Percentiles rank a stretch among this genome's conserved stretches.
phyloP scores from a whole-genome alignment of 2,113 vertebrate species.

The Mormyrus lacerda region DNA sequence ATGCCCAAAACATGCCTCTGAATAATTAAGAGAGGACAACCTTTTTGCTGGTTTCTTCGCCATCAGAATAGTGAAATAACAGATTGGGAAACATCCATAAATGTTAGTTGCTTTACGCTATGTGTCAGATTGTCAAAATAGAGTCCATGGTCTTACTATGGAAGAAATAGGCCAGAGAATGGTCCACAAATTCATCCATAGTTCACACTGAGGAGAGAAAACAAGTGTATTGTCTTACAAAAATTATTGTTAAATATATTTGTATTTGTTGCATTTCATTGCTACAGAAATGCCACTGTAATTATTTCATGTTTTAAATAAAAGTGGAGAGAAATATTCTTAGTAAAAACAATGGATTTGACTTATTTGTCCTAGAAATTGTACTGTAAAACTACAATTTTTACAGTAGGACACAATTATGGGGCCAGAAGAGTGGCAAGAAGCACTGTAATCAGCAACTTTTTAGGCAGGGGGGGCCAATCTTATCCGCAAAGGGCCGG shows the following conservation, averaged over 20 bases:
- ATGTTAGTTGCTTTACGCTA: too few relatives aligned
- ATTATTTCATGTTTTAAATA: neutral
- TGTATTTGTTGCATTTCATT: neutral
- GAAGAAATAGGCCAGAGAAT: conserved; percentile 12
- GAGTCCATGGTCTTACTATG: neutral
- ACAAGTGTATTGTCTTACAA: neutral
- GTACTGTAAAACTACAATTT: neutral
- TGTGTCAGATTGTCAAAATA: too few relatives aligned
- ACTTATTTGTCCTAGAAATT: neutral
- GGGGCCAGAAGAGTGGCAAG: neutral
- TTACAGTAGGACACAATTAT: neutral
- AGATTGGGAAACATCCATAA: too few relatives aligned
- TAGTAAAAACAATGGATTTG: neutral
- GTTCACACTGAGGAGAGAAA: neutral
- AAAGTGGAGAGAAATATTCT: neutral
- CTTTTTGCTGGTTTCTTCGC: too few relatives aligned
- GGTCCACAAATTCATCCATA: neutral
- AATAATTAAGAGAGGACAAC: too few relatives aligned
- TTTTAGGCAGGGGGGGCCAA: too few relatives aligned
- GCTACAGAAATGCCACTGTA: neutral
- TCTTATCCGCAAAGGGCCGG: too few relatives aligned
- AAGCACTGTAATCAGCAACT: neutral
- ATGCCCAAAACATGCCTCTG: too few relatives aligned
- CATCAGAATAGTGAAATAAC: too few relatives aligned
- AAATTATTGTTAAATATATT: neutral